These are phyloP conservation scores for Potamilus streckersoni DNA, from an alignment of 1,140 invertebrate species.

Conservation along the genomic window DNA sequence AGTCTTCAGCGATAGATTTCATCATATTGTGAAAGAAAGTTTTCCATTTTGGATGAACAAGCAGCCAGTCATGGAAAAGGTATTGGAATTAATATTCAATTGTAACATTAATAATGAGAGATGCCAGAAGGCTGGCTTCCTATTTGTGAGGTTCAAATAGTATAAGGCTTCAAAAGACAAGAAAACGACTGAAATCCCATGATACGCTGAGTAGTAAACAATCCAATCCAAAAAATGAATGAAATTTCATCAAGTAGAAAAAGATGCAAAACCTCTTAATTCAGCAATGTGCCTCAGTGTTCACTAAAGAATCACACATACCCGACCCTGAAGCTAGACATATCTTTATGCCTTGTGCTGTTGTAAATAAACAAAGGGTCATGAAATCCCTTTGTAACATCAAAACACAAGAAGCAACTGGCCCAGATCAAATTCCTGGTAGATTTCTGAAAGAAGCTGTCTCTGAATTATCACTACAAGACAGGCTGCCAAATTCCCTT, in stretches of 20 bases:
- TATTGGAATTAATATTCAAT: too few relatives aligned
- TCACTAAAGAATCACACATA: background rate
- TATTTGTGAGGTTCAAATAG: too few relatives aligned
- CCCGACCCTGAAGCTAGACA: background rate
- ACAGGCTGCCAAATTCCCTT: background rate
- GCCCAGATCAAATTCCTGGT: slow-evolving; percentile 6
- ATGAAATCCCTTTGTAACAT: background rate
- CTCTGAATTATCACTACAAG: background rate
- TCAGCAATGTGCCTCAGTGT: background rate
- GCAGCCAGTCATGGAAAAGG: background rate
- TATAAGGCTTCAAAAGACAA: too few relatives aligned
- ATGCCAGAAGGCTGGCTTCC: too few relatives aligned
- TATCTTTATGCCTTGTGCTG: background rate
- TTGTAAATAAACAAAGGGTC: background rate
- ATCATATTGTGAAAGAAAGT: background rate
- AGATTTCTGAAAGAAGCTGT: background rate
- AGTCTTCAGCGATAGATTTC: background rate
- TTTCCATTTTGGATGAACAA: background rate
- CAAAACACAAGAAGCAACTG: slow-evolving; percentile 5
- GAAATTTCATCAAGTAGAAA: background rate
- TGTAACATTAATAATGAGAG: too few relatives aligned
- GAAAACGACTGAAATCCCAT: background rate
- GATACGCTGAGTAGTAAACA: background rate
- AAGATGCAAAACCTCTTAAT: slow-evolving; percentile 1
- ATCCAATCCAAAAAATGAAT: background rate